Percentiles rank a stretch among this genome's conserved stretches.
Evolutionary conservation across 2,797 vertebrate species (phyloP).

Genomic region (Orientallactaga sibirica): DNA sequence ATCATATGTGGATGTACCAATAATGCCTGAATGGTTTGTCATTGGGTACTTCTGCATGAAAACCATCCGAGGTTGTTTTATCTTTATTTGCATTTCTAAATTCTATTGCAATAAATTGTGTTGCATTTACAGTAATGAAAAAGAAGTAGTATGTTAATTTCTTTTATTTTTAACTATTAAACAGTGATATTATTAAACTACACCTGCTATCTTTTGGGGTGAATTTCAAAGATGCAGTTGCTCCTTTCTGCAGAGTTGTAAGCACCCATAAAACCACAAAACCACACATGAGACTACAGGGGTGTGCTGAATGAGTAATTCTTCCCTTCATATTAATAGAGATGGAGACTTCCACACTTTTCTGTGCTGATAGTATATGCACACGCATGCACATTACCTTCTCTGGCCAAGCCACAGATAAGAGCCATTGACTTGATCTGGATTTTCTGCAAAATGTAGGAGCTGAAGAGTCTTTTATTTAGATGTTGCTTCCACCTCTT

Average conservation of each 20-base stretch:
- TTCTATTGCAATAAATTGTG: conserved; percentile 1
- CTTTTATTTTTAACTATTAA: conserved; percentile 35
- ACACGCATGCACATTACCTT: not conserved
- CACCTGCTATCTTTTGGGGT: not conserved
- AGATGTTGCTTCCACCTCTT: conserved; percentile 56
- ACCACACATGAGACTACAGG: not conserved
- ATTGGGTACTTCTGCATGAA: conserved; percentile 35
- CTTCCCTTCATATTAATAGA: not conserved
- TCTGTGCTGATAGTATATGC: not conserved
- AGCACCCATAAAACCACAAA: not conserved
- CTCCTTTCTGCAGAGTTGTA: conserved; percentile 30
- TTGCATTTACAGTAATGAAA: conserved; percentile 10
- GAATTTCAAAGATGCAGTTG: conserved; percentile 11
- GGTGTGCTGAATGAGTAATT: not conserved
- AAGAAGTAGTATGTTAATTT: not conserved
- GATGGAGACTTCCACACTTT: not conserved
- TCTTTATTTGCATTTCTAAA: conserved; percentile 29
- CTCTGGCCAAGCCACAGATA: conserved; percentile 32
- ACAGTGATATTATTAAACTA: not conserved
- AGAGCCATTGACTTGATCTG: conserved; percentile 55
- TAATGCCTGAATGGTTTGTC: conserved; percentile 11
- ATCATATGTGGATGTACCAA: not conserved
- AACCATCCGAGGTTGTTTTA: not conserved
- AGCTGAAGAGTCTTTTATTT: conserved; percentile 48
- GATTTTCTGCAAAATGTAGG: conserved; percentile 58